Evolutionary conservation across 2,888 invertebrate species (phyloP).

Genomic region (Eupsilia transversa): DNA sequence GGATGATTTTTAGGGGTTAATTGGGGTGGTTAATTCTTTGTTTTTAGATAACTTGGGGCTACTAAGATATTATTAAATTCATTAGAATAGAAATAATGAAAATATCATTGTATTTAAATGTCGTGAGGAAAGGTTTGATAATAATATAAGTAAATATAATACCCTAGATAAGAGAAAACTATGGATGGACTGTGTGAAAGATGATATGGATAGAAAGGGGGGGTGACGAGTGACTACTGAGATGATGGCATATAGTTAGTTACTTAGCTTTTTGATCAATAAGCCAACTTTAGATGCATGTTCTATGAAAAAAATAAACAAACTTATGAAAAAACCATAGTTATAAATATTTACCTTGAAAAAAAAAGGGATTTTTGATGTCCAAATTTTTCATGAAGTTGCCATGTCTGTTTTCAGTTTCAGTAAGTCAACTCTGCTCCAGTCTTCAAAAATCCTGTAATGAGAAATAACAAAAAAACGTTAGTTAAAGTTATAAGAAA

Average conservation of each 20-base stretch:
- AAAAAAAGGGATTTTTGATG: too few relatives aligned
- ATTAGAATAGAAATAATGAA: not conserved
- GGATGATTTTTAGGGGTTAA: not conserved
- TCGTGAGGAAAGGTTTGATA: too few relatives aligned
- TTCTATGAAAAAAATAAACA: too few relatives aligned
- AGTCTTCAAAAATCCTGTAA: slow-evolving; percentile 15
- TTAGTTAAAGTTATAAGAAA: not conserved
- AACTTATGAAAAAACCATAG: too few relatives aligned
- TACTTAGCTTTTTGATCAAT: too few relatives aligned
- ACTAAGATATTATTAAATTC: not conserved
- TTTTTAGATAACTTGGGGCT: not conserved
- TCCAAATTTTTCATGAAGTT: not conserved
- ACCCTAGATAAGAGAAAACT: too few relatives aligned
- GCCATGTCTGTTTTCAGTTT: not conserved
- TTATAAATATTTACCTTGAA: too few relatives aligned
- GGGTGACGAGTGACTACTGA: not conserved
- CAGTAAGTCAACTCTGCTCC: too few relatives aligned
- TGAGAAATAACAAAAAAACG: not conserved
- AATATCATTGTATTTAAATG: not conserved
- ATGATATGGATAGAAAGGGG: not conserved
- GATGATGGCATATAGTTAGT: too few relatives aligned
- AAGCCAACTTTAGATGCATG: too few relatives aligned
- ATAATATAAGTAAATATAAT: too few relatives aligned
- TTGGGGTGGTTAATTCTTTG: not conserved
- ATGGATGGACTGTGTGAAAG: not conserved